These are phyloP conservation scores for Bombus impatiens DNA, from an alignment of 1,140 invertebrate genomes.

Conservation along the genomic window DNA sequence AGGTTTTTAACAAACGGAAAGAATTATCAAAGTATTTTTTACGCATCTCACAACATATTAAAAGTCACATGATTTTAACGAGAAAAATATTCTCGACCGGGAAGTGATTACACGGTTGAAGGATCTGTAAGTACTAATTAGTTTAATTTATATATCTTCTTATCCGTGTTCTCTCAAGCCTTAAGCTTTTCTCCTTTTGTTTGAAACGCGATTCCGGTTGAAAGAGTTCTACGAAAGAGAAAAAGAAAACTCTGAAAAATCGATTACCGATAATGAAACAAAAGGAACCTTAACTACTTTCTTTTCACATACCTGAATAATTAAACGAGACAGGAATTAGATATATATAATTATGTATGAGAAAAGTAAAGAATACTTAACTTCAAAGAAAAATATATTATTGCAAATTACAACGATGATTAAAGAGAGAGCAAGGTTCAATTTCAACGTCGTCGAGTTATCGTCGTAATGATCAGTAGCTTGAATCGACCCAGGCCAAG, in stretches of 20 bases:
- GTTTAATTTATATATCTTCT: slow-evolving; percentile 10
- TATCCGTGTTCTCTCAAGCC: background rate
- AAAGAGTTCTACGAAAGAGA: background rate
- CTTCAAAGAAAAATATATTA: background rate
- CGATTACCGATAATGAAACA: slow-evolving; percentile 14
- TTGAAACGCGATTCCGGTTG: background rate
- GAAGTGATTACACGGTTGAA: slow-evolving; percentile 25
- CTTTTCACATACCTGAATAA: slow-evolving; percentile 9
- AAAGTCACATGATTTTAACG: background rate
- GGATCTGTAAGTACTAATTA: slow-evolving; percentile 3
- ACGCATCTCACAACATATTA: background rate
- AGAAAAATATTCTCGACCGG: background rate
- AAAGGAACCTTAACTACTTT: slow-evolving; percentile 2
- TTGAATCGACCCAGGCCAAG: too few species aligned
- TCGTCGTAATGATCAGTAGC: background rate
- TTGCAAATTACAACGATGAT: background rate
- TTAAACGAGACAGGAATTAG: background rate
- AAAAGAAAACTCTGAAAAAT: background rate
- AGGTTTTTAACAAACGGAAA: background rate
- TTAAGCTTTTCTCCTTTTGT: background rate
- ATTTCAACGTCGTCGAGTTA: too few species aligned
- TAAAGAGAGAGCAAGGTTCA: background rate
- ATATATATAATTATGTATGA: background rate
- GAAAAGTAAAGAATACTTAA: background rate
- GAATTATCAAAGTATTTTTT: background rate